Evolutionary conservation across 2,888 invertebrate genomes (phyloP).

Genomic region (Caenorhabditis panamensis): DNA sequence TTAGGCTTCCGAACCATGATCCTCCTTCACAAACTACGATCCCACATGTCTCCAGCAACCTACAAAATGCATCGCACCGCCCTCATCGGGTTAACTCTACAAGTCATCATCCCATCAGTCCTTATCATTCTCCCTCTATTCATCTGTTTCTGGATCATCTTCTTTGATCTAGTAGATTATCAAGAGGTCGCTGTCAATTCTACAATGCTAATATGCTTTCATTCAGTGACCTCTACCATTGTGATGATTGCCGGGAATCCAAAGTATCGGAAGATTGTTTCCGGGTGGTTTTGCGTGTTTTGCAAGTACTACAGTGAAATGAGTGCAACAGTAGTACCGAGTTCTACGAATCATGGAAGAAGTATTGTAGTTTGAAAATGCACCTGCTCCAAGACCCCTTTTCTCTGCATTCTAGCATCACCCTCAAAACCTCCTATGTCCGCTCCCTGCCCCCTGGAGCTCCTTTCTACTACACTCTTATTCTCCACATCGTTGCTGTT

Average conservation of each 20-base stretch:
- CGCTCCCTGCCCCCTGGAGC: no score
- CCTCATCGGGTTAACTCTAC: constrained; percentile 4
- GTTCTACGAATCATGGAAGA: no score
- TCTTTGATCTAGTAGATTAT: background rate
- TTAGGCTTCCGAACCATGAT: constrained; percentile 6
- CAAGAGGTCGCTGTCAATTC: background rate
- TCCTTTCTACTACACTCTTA: background rate
- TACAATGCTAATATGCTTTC: background rate
- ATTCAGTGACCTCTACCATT: background rate
- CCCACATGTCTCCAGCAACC: constrained; percentile 19
- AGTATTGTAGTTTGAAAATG: no score
- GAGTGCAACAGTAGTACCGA: no score
- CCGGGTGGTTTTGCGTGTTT: no score
- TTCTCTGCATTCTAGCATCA: no score
- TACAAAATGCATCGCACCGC: constrained; percentile 27
- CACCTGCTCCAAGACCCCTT: no score
- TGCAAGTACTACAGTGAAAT: no score
- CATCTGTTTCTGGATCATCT: background rate
- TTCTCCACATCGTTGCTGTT: no score
- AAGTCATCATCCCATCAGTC: background rate
- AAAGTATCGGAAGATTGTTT: background rate
- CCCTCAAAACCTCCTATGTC: no score
- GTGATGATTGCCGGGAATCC: background rate
- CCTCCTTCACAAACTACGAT: constrained; percentile 3
- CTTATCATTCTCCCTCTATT: background rate